phyloP scores from a whole-genome alignment of 1,140 invertebrate genomes.

The Calliphora vicina region DNA sequence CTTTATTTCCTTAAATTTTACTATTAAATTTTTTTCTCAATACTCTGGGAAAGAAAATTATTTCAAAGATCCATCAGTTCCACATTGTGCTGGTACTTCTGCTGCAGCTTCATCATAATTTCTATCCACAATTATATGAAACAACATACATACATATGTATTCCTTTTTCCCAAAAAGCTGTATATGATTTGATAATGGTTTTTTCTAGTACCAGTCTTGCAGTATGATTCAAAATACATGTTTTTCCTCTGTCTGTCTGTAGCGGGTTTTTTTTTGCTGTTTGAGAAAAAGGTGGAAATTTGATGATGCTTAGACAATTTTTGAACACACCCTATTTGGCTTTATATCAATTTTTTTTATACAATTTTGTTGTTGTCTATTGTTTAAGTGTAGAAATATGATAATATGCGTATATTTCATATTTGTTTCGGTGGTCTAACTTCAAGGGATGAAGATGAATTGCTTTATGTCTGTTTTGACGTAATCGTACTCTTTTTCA shows the following conservation, averaged over 20 bases:
- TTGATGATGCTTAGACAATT: conserved; percentile 34
- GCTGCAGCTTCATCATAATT: too few relatives aligned
- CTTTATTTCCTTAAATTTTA: too few relatives aligned
- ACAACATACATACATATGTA: too few relatives aligned
- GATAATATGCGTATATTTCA: conserved; percentile 31
- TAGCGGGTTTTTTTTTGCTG: not conserved
- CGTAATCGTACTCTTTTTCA: conserved; percentile 29
- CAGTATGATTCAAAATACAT: not conserved
- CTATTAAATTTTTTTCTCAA: too few relatives aligned
- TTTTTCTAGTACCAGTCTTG: conserved; percentile 20
- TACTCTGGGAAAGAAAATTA: too few relatives aligned
- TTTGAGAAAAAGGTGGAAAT: conserved; percentile 25
- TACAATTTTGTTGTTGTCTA: not conserved
- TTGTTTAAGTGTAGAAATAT: conserved; percentile 23
- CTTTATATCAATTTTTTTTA: not conserved
- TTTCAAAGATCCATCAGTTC: too few relatives aligned
- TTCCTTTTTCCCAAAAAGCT: too few relatives aligned
- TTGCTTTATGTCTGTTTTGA: conserved; percentile 36
- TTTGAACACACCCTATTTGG: conserved; percentile 31
- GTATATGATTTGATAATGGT: not conserved
- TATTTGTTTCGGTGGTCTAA: conserved; percentile 28
- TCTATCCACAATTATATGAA: too few relatives aligned
- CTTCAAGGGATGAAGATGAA: conserved; percentile 35
- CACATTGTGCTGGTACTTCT: too few relatives aligned
- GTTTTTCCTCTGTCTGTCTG: not conserved